Conservation (phyloP, 1,140 invertebrate genomes). For the Penaeus indicus region DNA sequence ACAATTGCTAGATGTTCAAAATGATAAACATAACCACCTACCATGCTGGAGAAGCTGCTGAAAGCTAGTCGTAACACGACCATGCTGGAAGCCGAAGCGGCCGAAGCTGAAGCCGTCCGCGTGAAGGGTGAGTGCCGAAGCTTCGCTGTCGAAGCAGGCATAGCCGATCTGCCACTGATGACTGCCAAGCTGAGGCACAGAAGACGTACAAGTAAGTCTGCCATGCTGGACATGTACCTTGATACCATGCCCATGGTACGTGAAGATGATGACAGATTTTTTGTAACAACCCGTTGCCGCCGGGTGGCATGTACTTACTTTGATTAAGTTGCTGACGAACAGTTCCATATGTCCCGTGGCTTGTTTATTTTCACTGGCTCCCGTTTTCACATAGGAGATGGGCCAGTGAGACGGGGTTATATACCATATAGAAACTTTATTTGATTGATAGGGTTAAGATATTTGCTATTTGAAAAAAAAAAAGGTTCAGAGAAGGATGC, state of each 20-base stretch:
- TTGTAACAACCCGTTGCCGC: no score
- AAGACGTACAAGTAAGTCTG: conserved; percentile 95
- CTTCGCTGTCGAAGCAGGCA: conserved; percentile 92
- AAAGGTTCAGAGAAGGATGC: no score
- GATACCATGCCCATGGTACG: conserved; percentile 94
- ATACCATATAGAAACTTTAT: no score
- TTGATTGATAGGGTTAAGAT: no score
- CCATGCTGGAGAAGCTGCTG: conserved; percentile 89
- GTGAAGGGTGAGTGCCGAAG: conserved; percentile 90
- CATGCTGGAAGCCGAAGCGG: conserved; percentile 92
- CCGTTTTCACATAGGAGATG: no score
- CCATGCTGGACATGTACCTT: conserved; percentile 97
- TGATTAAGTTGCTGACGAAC: no score
- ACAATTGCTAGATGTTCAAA: conserved; percentile 10
- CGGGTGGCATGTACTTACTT: no score
- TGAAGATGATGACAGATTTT: no score
- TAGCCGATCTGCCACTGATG: conserved; percentile 97
- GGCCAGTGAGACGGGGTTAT: no score
- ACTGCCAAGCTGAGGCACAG: conserved; percentile 96
- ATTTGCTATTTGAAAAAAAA: no score
- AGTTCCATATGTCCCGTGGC: no score
- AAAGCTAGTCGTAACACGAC: conserved; percentile 90
- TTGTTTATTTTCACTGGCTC: no score
- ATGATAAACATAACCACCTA: conserved; percentile 1
- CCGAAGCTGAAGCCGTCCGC: conserved; percentile 90